These are phyloP conservation scores for Alouatta palliata DNA, from an alignment of 2,113 vertebrate genomes.

Conservation along the genomic window DNA sequence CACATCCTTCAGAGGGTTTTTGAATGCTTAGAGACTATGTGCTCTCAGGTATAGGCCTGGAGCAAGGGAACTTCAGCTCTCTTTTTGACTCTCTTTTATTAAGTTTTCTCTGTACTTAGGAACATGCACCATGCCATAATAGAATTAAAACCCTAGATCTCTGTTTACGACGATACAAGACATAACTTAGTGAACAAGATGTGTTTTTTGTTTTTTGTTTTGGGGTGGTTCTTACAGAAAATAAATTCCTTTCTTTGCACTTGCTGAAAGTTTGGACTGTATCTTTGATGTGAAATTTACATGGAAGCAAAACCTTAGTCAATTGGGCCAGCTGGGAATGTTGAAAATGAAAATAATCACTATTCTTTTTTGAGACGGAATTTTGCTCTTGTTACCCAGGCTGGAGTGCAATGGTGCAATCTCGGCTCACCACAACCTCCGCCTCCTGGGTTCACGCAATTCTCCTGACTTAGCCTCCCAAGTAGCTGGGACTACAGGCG, in stretches of 20 bases:
- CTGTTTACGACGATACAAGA: background rate
- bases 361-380: no score
- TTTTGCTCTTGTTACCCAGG: no score
- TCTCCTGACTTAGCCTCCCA: no score
- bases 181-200: background rate
- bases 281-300: background rate
- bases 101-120: background rate
- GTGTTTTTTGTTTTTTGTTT: no score
- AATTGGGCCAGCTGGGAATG: background rate
- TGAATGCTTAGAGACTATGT: background rate
- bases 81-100: background rate
- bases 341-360: background rate
- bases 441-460: no score
- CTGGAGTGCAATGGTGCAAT: no score
- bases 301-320: background rate
- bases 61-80: background rate
- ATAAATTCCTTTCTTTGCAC: background rate
- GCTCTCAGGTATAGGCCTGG: background rate
- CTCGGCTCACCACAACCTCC: no score
- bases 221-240: background rate
- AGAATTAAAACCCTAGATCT: background rate
- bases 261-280: background rate
- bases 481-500: no score
- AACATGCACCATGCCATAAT: background rate
- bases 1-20: background rate